These are phyloP conservation scores for Sinohyriopsis cumingii DNA, from an alignment of 2,888 invertebrate genomes.

Conservation along the genomic window DNA sequence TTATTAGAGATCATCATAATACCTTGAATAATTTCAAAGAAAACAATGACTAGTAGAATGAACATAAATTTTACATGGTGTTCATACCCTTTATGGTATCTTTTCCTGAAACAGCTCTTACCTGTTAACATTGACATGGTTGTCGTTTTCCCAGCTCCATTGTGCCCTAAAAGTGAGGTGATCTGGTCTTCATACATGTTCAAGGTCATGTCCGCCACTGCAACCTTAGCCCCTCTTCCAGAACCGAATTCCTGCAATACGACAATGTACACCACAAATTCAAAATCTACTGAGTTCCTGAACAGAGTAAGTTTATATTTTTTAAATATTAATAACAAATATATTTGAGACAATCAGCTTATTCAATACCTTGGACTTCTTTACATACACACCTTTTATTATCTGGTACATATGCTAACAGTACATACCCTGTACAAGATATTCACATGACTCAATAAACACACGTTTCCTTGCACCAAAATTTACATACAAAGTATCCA, in stretches of 20 bases:
- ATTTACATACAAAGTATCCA: too few relatives aligned
- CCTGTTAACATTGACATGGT: slow-evolving; percentile 93
- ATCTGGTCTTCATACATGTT: slow-evolving; percentile 86
- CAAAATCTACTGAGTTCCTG: background rate
- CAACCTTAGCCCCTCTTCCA: slow-evolving; percentile 70
- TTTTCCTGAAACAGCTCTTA: slow-evolving; percentile 40
- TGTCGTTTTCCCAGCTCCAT: slow-evolving; percentile 91
- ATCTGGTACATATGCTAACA: too few relatives aligned
- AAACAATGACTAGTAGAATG: too few relatives aligned
- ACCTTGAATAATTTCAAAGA: too few relatives aligned
- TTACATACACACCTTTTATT: too few relatives aligned
- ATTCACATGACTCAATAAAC: too few relatives aligned
- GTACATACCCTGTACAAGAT: too few relatives aligned
- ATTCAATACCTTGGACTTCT: too few relatives aligned
- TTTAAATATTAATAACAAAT: background rate
- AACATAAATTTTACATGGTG: too few relatives aligned
- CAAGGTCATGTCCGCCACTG: slow-evolving; percentile 80
- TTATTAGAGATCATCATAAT: too few relatives aligned
- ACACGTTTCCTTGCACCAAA: too few relatives aligned
- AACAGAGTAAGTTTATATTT: background rate
- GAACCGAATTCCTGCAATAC: slow-evolving; percentile 22
- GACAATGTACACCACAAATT: background rate
- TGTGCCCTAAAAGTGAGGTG: slow-evolving; percentile 88
- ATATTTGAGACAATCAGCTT: background rate
- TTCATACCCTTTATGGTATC: too few relatives aligned